Base-by-base conservation (phyloP, 1,140 invertebrate species). In the Drosophila ananassae region DNA sequence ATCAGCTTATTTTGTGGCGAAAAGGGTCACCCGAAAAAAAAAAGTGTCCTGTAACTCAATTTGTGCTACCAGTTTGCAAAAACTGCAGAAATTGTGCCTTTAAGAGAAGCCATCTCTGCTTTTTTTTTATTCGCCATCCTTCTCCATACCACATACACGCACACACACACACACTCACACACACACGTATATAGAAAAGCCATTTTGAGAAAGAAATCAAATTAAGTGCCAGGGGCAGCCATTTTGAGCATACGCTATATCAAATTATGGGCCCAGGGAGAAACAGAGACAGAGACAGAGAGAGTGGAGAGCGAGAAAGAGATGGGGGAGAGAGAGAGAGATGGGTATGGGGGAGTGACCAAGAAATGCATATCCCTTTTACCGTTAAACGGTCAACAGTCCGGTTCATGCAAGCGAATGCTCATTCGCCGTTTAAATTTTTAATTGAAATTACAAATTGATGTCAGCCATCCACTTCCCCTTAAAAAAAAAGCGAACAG, bases 401-500 rank as follows among this genome's bases (percentile, higher is more conserved):
- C 51, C 25, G 41, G 66, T 54, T 54, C 62, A 37, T 28, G 60
- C 53, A 4, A 39, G 30, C 32, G 50, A 69, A 68, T 68, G 62
- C 41, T 69, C 63, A 69, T 68, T 69, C 51, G 66, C 67, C 63
- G 72, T 69, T 83, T 84, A 73, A 85, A 84, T 84, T 85, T 85
- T 84, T 85, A 84, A 85, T 85, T 84, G 73, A 85, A 84, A 84
- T 84, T 84, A 84, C 81, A 73, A 80, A 84, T 84, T 84, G 77
- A 84, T 84, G 73, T 62, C 67, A 61, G 62, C 63, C 54, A 34
- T 30, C 51, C 50, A 28, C 34, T 44, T 32, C 28, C 24, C 24
- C 48, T 48, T 55, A 30, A 66, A 55, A 54, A 30, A 66, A 55
- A 69, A 61, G 57, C 28, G 68, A 58, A 39, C 41, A 56, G 48